Evolutionary conservation across 92 coral and sea anemone species (phyloP).

Genomic region (Siderastrea radians): DNA sequence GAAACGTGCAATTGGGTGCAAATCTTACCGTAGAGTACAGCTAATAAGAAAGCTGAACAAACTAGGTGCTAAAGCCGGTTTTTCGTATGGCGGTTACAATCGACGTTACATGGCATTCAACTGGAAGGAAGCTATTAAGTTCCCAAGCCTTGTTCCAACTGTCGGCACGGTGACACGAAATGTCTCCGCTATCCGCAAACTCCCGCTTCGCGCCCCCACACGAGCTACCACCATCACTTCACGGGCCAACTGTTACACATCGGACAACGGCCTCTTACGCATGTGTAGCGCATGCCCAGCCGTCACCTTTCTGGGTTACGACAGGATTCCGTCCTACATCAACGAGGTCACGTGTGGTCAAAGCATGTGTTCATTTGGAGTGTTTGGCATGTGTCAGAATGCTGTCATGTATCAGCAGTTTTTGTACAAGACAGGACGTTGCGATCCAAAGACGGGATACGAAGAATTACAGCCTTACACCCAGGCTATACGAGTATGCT

Average conservation of each 20-base stretch:
- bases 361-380: not conserved
- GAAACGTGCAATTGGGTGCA: slow-evolving; percentile 5
- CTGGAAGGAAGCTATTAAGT: slow-evolving; percentile 15
- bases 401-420: slow-evolving; percentile 42
- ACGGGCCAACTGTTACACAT: slow-evolving; percentile 7
- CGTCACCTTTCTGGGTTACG: slow-evolving; percentile 45
- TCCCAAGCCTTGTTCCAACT: slow-evolving; percentile 29
- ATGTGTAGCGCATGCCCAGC: slow-evolving; percentile 47
- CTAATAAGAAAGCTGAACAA: slow-evolving; percentile 10
- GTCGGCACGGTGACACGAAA: not conserved
- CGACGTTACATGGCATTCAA: slow-evolving; percentile 49
- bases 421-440: slow-evolving; percentile 39
- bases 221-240: not conserved
- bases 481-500: slow-evolving; percentile 41
- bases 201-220: not conserved
- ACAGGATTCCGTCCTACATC: slow-evolving; percentile 66
- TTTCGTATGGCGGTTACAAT: slow-evolving; percentile 30
- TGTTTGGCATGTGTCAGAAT: slow-evolving; percentile 21
- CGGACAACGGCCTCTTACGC: slow-evolving; percentile 14
- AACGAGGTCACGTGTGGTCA: slow-evolving; percentile 81
- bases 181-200: not conserved
- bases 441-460: slow-evolving; percentile 36
- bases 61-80: not conserved
- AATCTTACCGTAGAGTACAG: slow-evolving; percentile 12
- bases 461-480: slow-evolving; percentile 34